These are phyloP conservation scores for Apostichopus californicus DNA, from an alignment of 35 echinoderm and acorn worm genomes.

Conservation along the genomic window DNA sequence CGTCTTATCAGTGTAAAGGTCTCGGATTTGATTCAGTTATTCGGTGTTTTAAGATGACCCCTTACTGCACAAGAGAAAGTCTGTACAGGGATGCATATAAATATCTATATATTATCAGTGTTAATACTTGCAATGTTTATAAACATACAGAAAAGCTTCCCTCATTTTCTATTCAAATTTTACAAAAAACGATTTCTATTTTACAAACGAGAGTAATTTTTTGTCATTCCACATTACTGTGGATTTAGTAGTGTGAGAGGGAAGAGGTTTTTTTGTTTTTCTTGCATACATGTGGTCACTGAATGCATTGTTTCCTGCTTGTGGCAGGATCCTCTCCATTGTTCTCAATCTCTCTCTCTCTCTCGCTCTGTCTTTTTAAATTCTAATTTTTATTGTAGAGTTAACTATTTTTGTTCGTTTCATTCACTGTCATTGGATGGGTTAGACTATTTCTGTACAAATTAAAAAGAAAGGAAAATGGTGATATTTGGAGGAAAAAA, in stretches of 20 bases:
- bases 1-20: slow-evolving; percentile 4
- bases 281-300: slow-evolving; percentile 15
- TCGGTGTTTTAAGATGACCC: slow-evolving; percentile 57
- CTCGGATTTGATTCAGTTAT: slow-evolving; percentile 20
- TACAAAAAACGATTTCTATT: slow-evolving; percentile 50
- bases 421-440: slow-evolving; percentile 39
- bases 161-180: slow-evolving; percentile 55
- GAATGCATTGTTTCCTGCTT: background rate
- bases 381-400: slow-evolving; percentile 55
- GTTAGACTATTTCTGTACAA: slow-evolving; percentile 41
- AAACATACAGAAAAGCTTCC: slow-evolving; percentile 41
- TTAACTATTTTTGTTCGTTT: slow-evolving; percentile 36
- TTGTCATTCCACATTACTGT: slow-evolving; percentile 35
- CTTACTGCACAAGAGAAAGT: slow-evolving; percentile 15
- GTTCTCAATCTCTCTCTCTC: background rate
- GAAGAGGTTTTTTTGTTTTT: background rate
- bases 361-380: slow-evolving; percentile 5
- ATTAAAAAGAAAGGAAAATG: slow-evolving; percentile 28
- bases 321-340: slow-evolving; percentile 2
- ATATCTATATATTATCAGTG: slow-evolving; percentile 65
- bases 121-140: slow-evolving; percentile 65
- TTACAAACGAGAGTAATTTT: slow-evolving; percentile 37
- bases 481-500: slow-evolving; percentile 1
- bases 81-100: slow-evolving; percentile 61
- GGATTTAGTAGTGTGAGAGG: slow-evolving; percentile 5